A percentile compares a stretch with the other conserved stretches of the same genome.
These are phyloP conservation scores for Capitella teleta DNA, from an alignment of 1,140 invertebrate species.

Conservation along the genomic window DNA sequence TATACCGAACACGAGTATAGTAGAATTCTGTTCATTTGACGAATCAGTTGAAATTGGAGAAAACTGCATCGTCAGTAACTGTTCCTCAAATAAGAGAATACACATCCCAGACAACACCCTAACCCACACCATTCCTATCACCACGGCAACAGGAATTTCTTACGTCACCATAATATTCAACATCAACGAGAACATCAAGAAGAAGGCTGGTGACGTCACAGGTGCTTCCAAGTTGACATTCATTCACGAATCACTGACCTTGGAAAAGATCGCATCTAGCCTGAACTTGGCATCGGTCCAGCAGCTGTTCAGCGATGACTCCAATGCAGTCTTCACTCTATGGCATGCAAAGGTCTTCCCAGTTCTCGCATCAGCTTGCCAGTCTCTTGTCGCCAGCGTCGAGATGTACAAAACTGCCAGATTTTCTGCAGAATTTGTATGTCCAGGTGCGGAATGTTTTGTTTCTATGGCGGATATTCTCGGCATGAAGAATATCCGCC, in stretches of 20 bases:
- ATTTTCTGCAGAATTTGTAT: too few relatives aligned
- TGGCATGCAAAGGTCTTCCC: slow-evolving; percentile 40
- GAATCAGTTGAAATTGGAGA: slow-evolving; percentile 23
- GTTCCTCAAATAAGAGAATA: slow-evolving; percentile 15
- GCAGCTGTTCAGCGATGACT: slow-evolving; percentile 4
- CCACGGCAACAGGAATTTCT: slow-evolving; percentile 7
- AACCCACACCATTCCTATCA: slow-evolving; percentile 39
- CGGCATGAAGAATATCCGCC: too few relatives aligned
- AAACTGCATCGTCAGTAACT: slow-evolving; percentile 42
- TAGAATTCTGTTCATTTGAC: slow-evolving; percentile 42
- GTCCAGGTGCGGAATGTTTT: too few relatives aligned
- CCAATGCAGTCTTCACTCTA: slow-evolving; percentile 19
- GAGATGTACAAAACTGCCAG: too few relatives aligned
- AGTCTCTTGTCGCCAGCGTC: too few relatives aligned
- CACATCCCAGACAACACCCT: slow-evolving; percentile 32
- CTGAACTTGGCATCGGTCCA: slow-evolving; percentile 5
- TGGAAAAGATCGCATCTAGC: slow-evolving; percentile 8
- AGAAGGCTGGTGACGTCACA: slow-evolving; percentile 10
- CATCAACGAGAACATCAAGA: slow-evolving; percentile 41
- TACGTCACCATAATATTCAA: slow-evolving; percentile 41
- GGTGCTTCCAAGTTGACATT: slow-evolving; percentile 16
- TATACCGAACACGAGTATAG: slow-evolving; percentile 19
- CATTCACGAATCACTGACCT: slow-evolving; percentile 21
- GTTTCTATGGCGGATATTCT: too few relatives aligned
- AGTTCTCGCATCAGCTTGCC: too few relatives aligned